Percentiles rank a stretch among this genome's conserved stretches.
Conservation (phyloP, 2,888 invertebrate species). For the Arge pagana region DNA sequence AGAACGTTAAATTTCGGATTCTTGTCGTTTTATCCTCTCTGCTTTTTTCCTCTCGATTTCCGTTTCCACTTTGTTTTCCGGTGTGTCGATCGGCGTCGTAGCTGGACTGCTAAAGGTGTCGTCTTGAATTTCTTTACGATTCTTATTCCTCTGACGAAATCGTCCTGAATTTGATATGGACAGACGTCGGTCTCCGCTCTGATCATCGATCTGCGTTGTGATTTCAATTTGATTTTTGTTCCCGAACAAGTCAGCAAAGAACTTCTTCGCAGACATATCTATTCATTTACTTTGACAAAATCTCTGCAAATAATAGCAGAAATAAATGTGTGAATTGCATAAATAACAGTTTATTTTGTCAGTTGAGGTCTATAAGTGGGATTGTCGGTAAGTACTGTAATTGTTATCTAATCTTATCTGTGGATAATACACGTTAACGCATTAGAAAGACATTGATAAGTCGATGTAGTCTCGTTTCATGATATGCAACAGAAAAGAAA, state of each 20-base stretch:
- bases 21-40: conserved; percentile 15
- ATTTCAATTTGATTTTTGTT: conserved; percentile 27
- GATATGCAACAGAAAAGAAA: too few relatives aligned
- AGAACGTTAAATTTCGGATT: conserved; percentile 13
- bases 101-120: conserved; percentile 24
- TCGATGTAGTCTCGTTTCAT: too few relatives aligned
- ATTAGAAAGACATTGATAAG: too few relatives aligned
- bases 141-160: conserved; percentile 24
- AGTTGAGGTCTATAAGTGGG: too few relatives aligned
- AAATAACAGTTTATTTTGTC: too few relatives aligned
- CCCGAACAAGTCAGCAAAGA: conserved; percentile 27
- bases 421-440: not conserved
- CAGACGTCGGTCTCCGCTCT: conserved; percentile 21
- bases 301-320: too few relatives aligned
- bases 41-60: not conserved
- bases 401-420: conserved; percentile 20
- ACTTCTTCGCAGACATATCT: conserved; percentile 28
- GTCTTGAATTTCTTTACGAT: conserved; percentile 24
- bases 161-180: conserved; percentile 28
- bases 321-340: too few relatives aligned
- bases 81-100: not conserved
- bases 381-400: too few relatives aligned
- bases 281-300: conserved; percentile 2
- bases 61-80: conserved; percentile 1
- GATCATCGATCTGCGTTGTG: conserved; percentile 21